Evolutionary conservation across 2,797 vertebrate genomes (phyloP).

Genomic region (Gobionotothen gibberifrons): DNA sequence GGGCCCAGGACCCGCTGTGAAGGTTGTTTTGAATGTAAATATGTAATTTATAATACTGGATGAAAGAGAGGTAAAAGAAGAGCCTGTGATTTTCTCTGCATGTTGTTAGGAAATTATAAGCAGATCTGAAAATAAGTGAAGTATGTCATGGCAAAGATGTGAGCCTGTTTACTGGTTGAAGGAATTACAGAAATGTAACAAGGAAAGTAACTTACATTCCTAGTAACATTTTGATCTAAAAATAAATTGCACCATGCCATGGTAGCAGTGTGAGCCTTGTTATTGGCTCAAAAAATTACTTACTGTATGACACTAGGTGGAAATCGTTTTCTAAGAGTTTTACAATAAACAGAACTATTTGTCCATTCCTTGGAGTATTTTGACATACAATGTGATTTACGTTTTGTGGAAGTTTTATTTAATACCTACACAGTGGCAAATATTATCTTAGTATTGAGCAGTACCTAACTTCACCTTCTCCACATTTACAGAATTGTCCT

Average conservation of each 20-base stretch:
- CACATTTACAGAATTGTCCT: constrained; percentile 15
- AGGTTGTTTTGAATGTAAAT: not conserved
- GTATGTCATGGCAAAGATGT: not conserved
- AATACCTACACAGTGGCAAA: not conserved
- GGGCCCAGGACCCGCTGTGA: constrained; percentile 2
- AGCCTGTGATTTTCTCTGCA: not conserved
- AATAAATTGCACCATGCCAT: not conserved
- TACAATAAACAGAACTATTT: not conserved
- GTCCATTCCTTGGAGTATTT: not conserved
- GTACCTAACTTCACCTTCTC: not conserved
- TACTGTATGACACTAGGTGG: not conserved
- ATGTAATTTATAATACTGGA: not conserved
- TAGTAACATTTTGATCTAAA: too few species aligned
- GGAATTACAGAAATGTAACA: too few species aligned
- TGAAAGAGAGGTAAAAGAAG: not conserved
- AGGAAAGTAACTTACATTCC: too few species aligned
- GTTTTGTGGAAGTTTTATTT: not conserved
- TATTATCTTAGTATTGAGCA: not conserved
- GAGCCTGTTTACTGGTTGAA: not conserved
- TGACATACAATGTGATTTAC: too few species aligned
- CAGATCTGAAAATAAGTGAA: not conserved
- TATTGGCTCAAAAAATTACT: not conserved
- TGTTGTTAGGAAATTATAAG: not conserved
- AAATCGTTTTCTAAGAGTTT: not conserved
- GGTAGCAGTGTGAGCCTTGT: not conserved